Base-by-base conservation (phyloP, 2,797 vertebrate genomes). In the Spondyliosoma cantharus region DNA sequence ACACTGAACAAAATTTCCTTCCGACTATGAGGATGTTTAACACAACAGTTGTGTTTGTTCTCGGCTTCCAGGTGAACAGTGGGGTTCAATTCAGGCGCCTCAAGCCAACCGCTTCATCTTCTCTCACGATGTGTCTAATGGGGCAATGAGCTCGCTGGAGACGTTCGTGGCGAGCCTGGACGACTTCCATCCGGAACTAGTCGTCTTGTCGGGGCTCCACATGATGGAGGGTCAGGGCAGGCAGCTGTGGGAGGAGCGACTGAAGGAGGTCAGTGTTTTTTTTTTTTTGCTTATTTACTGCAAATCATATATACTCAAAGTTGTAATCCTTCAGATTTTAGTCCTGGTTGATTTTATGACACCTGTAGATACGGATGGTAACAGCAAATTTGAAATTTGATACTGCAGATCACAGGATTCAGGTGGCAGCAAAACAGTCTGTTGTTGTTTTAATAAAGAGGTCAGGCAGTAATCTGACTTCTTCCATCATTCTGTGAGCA, bases 221-320 rank as follows among this genome's bases (percentile, higher is more conserved):
- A 99, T 99, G 98, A 99, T 99, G 98, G 98, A 99, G 86, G 98
- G 98, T 61, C 96, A 97, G 88, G 97, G 95, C 87, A 93, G 93
- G 24, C 94, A 96, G 74, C 85, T 96, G 61, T 96, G 97, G 90
- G 95, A 96, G 86, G 94, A 94, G 29, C 93, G 98, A 3, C 95
- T 99, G 42, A 90, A 96, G 85, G 96, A 99, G 96, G 98, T 98
- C 32, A 64, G 73, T n/a, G 8, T 3, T 8, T 42, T 3, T 49
- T 49, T 49, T 17, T 5, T 49, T 19, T 7, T 5, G 3, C 1
- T 16, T n/a, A 11, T 71, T 20, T 19, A 37, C 46, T 50, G 46
- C n/a, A 37, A 37, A 37, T 37, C 32, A 37, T 37, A 37, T 37
- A 37, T 37, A 37, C 32, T 9, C 32, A 37, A 37, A 37, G 32